phyloP scores from a whole-genome alignment of 2,888 invertebrate genomes.

The Dicyrtomina minuta region DNA sequence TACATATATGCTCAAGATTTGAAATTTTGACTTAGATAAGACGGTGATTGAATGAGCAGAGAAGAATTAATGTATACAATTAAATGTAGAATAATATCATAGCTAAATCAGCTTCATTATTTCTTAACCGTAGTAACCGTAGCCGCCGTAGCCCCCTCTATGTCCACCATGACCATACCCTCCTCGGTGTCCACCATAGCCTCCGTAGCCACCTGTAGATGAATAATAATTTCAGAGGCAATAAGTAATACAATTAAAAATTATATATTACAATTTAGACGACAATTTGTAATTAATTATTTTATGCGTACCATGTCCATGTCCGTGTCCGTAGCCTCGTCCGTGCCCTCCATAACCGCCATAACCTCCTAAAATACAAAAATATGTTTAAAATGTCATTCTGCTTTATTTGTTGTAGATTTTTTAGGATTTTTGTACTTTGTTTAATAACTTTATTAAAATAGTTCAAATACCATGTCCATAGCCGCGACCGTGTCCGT shows the following conservation, averaged over 20 bases:
- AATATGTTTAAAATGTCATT: too few species aligned
- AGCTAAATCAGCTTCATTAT: background rate
- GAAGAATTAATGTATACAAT: too few species aligned
- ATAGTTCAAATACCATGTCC: too few species aligned
- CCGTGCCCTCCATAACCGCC: slow-evolving; percentile 12
- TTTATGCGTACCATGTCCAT: background rate
- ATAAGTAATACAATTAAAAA: background rate
- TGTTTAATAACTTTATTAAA: too few species aligned
- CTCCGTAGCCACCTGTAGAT: slow-evolving; percentile 15
- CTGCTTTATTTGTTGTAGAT: too few species aligned
- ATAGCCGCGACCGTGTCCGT: background rate
- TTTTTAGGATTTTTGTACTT: too few species aligned
- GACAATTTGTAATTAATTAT: background rate
- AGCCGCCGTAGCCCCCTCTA: slow-evolving; percentile 19
- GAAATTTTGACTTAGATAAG: background rate
- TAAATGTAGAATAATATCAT: too few species aligned
- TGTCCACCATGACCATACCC: background rate
- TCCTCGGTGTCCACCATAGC: slow-evolving; percentile 4
- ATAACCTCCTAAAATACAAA: too few species aligned
- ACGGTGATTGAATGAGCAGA: too few species aligned
- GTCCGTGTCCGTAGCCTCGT: background rate
- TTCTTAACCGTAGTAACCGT: slow-evolving; percentile 14
- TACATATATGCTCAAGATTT: too few species aligned
- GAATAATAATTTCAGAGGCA: background rate
- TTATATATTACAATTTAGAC: background rate